These are phyloP conservation scores for Nasonia giraulti DNA, from an alignment of 1,140 invertebrate species.

Conservation along the genomic window DNA sequence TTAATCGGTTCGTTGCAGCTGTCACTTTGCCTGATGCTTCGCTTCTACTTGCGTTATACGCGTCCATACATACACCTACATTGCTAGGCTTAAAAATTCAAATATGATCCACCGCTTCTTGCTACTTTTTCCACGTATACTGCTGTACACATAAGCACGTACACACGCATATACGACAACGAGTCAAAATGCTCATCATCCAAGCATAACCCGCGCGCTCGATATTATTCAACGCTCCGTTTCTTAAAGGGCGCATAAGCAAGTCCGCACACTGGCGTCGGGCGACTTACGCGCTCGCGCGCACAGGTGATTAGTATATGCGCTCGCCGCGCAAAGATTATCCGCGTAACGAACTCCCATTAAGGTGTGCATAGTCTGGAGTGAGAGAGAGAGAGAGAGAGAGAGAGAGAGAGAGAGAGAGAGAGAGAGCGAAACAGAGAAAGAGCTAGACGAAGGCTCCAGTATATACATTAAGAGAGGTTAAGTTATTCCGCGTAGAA, in stretches of 20 bases:
- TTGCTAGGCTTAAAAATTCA: not conserved
- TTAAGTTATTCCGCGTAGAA: conserved; percentile 38
- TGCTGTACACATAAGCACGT: too few species aligned
- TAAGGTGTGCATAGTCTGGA: conserved; percentile 43
- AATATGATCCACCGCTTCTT: conserved; percentile 10
- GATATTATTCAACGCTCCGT: conserved; percentile 35
- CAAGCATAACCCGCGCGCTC: not conserved
- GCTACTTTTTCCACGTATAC: not conserved
- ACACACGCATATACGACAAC: not conserved
- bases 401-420: not conserved
- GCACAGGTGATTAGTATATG: conserved; percentile 30
- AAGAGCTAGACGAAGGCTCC: not conserved
- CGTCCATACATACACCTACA: not conserved
- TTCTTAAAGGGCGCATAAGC: conserved; percentile 34
- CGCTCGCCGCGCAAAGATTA: conserved; percentile 26
- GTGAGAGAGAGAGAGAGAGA: not conserved
- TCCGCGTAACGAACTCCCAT: conserved; percentile 58
- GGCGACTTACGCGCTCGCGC: conserved; percentile 12
- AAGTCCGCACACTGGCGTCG: not conserved
- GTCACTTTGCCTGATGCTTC: conserved; percentile 33
- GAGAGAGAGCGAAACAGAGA: not conserved
- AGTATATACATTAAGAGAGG: not conserved
- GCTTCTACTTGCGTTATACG: not conserved
- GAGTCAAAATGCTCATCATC: conserved; percentile 15
- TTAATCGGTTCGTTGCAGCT: conserved; percentile 48